Evolutionary conservation across 1,140 invertebrate genomes (phyloP), one percentile per base, ranked within the genome.

Genomic region (Odontomachus brunneus): DNA sequence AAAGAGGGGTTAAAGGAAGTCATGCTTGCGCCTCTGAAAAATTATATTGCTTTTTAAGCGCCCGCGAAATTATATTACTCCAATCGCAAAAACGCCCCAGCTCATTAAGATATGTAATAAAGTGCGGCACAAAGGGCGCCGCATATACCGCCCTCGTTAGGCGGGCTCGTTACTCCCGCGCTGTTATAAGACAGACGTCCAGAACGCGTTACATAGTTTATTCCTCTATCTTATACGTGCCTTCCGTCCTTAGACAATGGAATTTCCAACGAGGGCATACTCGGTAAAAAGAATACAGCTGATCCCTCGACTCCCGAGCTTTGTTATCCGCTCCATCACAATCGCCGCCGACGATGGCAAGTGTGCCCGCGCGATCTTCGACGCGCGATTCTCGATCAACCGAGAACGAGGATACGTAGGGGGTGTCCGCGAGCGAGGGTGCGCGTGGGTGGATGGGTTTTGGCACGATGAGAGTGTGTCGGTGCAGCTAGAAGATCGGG

Each of bases 371-470:
- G 66, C 75, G 51, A 60, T 83, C 57, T 55, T 83, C 65, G 72
- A 86, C 24, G 51, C 51, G 57, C 78, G 71, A 84, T 75, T 63
- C 55, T 62, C 71, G 85, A 87, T 87, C 84, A 75, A 66, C 51
- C 84, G 53, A 80, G 49, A 75, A 53, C 51, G 72, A 66, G 48
- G 73, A 33, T 57, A 59, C 62, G 44, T 51, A 48, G 38, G 71
- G 73, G 69, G 26, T 83, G 67, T 55, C 55, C 57, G 49, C 51
- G 78, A 57, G 62, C 9, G 38, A 65, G 44, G 26, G 63, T 71
- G 55, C n/a, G 84, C 84, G 86, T 80, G 81, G 81, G 73, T 67
- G 81, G 81, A 73, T 80, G 74, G 74, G 81, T 87, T 87, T 87
- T 87, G 86, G 86, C 84, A 86, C 82, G 49, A 60, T 48, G 62